Percentiles rank a stretch among this genome's conserved stretches.
Conservation (phyloP, 2,113 vertebrate genomes). For the Felis chaus region DNA sequence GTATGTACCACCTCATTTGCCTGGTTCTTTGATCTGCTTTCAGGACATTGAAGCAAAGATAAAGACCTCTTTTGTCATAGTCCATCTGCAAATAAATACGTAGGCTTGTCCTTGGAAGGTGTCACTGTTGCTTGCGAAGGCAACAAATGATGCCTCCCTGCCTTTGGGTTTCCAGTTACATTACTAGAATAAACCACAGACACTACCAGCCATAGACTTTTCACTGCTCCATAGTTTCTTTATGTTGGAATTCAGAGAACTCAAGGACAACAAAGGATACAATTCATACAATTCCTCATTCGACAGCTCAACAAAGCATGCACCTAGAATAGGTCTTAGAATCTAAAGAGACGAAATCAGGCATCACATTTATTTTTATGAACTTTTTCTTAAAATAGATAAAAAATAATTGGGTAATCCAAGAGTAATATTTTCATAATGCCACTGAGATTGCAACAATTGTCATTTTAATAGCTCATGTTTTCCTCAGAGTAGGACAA, state of each 20-base stretch:
- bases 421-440: neutral
- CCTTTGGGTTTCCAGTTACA: neutral
- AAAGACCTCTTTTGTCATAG: neutral
- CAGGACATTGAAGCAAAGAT: neutral
- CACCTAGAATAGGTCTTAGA: neutral
- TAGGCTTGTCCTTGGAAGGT: neutral
- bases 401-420: neutral
- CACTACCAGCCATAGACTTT: neutral
- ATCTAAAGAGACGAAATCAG: neutral
- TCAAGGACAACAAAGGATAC: neutral
- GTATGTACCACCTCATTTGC: neutral
- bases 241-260: neutral
- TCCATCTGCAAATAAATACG: neutral
- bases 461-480: neutral
- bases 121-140: neutral
- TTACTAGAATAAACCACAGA: neutral
- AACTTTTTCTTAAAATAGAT: constrained; percentile 13
- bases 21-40: neutral
- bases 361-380: neutral
- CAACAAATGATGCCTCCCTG: neutral
- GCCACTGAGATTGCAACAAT: neutral
- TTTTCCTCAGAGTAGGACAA: neutral
- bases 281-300: neutral
- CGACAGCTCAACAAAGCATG: neutral
- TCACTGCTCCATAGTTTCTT: neutral